Conservation (phyloP, 35 echinoderm and acorn worm genomes). For the Apostichopus japonicus region DNA sequence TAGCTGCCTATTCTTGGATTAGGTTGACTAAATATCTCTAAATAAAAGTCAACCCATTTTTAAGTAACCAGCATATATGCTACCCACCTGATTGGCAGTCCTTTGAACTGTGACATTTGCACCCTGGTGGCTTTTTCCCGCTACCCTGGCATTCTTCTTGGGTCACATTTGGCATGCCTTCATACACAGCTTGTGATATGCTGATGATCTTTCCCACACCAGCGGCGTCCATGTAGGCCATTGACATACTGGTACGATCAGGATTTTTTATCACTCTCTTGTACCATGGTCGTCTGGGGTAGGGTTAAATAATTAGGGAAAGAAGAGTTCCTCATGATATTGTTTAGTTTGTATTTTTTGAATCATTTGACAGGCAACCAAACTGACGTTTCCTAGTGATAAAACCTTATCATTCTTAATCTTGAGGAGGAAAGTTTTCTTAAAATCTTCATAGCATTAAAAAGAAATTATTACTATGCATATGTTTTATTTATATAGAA, state of each 20-base stretch:
- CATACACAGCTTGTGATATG: conserved; percentile 96
- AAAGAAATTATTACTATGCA: too few relatives aligned
- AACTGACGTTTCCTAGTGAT: too few relatives aligned
- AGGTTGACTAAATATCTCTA: too few relatives aligned
- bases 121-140: conserved; percentile 68
- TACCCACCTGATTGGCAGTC: conserved; percentile 85
- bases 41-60: not conserved
- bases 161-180: conserved; percentile 80
- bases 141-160: conserved; percentile 60
- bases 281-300: conserved; percentile 86
- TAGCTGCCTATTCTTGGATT: too few relatives aligned
- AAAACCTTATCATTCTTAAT: too few relatives aligned
- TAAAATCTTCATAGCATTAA: too few relatives aligned
- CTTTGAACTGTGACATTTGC: conserved; percentile 72
- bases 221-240: conserved; percentile 98
- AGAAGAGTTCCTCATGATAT: too few relatives aligned
- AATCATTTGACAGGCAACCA: too few relatives aligned
- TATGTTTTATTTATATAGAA: too few relatives aligned
- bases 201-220: conserved; percentile 99
- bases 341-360: too few relatives aligned
- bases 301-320: not conserved
- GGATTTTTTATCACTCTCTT: conserved; percentile 87
- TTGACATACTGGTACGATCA: conserved; percentile 87
- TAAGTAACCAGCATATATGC: not conserved
- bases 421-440: too few relatives aligned